phyloP scores from a whole-genome alignment of 1,140 invertebrate genomes.

The Tetranychus urticae region DNA sequence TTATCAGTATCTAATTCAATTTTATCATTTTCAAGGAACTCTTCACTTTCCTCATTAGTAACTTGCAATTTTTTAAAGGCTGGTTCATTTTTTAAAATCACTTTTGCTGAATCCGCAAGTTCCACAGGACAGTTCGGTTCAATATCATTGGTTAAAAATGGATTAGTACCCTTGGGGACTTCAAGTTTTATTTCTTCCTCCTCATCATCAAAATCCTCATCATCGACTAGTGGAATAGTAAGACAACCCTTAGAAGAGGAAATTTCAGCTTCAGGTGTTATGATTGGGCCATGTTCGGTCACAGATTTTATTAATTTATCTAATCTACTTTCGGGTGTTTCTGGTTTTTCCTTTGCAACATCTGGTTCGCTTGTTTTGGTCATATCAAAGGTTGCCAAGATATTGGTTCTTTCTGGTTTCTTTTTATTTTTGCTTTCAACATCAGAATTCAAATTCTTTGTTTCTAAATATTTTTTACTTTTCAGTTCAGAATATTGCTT shows the following conservation, averaged over 20 bases:
- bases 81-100: not conserved
- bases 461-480: not conserved
- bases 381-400: not conserved
- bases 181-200: no score
- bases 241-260: no score
- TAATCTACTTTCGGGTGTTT: not conserved
- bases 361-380: not conserved
- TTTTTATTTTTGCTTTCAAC: not conserved
- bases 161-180: no score
- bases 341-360: not conserved
- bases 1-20: not conserved
- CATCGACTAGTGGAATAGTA: no score
- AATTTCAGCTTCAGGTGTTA: not conserved
- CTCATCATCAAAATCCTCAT: no score
- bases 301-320: not conserved
- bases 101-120: not conserved
- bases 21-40: not conserved
- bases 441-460: no score
- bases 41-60: not conserved
- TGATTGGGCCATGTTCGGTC: not conserved
- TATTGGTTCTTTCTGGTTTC: not conserved
- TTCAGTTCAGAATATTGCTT: not conserved
- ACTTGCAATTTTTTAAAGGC: not conserved
- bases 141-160: no score
- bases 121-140: not conserved